Evolutionary conservation across 2,113 vertebrate genomes (phyloP).

Genomic region (Peromyscus polionotus): DNA sequence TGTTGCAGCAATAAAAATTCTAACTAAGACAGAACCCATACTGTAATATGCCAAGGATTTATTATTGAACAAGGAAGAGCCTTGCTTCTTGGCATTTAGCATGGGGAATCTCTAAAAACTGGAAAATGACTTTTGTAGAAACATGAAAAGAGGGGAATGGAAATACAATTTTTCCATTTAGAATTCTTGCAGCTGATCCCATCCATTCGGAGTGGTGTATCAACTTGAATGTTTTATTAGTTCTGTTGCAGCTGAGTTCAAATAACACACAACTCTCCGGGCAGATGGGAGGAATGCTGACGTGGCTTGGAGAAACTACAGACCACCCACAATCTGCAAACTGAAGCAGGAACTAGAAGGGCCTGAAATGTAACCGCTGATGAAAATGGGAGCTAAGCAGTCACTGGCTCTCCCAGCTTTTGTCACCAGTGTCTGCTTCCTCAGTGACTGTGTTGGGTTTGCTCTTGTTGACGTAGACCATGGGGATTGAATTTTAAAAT

Average conservation of each 20-base stretch:
- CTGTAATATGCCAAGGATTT: conserved; percentile 56
- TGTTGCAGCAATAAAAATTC: neutral
- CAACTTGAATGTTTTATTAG: conserved; percentile 72
- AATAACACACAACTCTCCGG: conserved; percentile 16
- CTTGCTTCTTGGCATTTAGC: conserved; percentile 62
- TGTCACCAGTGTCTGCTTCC: neutral
- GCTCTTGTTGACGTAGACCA: neutral
- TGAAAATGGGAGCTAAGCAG: conserved; percentile 21
- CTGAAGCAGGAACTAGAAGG: conserved; percentile 58
- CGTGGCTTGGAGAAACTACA: neutral
- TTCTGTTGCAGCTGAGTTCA: conserved; percentile 40
- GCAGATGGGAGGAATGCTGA: neutral
- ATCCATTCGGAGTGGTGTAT: conserved; percentile 19
- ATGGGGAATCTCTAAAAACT: conserved; percentile 50
- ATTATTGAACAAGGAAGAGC: conserved; percentile 45
- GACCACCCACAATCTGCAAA: conserved; percentile 24
- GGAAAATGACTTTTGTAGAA: conserved; percentile 69
- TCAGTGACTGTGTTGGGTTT: neutral
- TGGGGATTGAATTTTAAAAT: neutral
- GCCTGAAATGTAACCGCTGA: conserved; percentile 19
- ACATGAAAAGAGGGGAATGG: conserved; percentile 50
- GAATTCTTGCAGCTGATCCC: conserved; percentile 38
- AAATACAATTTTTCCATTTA: conserved; percentile 71
- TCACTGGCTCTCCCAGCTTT: neutral
- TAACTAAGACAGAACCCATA: neutral